phyloP scores from a whole-genome alignment of 2,113 vertebrate genomes.

The Ginglymostoma cirratum region DNA sequence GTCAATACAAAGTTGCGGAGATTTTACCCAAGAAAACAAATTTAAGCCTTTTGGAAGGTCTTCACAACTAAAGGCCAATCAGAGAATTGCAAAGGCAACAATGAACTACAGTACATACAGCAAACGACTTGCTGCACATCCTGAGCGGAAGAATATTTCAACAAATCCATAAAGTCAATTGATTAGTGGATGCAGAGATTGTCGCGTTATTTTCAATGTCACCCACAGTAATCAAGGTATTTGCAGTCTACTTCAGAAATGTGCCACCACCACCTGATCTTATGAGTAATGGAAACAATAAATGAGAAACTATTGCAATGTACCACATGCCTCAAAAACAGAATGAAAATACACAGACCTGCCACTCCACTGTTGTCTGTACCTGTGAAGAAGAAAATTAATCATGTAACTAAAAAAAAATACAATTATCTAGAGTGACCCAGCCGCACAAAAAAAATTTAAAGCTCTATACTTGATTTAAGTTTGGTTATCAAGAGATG shows the following conservation, averaged over 20 bases:
- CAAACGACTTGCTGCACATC: background rate
- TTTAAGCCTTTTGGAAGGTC: background rate
- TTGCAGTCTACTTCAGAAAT: slow-evolving; percentile 1
- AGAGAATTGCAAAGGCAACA: background rate
- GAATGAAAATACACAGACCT: slow-evolving; percentile 68
- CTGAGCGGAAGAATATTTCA: background rate
- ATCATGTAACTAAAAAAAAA: slow-evolving; percentile 57
- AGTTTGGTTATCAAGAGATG: background rate
- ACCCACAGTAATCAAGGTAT: background rate
- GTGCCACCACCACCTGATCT: slow-evolving; percentile 36
- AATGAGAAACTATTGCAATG: background rate
- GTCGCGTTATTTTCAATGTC: background rate
- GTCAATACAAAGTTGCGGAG: background rate
- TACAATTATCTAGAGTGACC: background rate
- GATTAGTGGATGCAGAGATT: background rate
- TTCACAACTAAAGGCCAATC: background rate
- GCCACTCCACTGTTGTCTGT: slow-evolving; percentile 60
- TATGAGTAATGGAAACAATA: background rate
- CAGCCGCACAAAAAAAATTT: background rate
- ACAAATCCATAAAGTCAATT: background rate
- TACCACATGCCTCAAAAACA: slow-evolving; percentile 57
- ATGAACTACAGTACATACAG: no score
- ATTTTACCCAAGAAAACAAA: background rate
- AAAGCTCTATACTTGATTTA: background rate
- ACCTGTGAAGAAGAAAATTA: slow-evolving; percentile 70